These are phyloP conservation scores for Ormia ochracea DNA, from an alignment of 2,888 invertebrate genomes.

Conservation along the genomic window DNA sequence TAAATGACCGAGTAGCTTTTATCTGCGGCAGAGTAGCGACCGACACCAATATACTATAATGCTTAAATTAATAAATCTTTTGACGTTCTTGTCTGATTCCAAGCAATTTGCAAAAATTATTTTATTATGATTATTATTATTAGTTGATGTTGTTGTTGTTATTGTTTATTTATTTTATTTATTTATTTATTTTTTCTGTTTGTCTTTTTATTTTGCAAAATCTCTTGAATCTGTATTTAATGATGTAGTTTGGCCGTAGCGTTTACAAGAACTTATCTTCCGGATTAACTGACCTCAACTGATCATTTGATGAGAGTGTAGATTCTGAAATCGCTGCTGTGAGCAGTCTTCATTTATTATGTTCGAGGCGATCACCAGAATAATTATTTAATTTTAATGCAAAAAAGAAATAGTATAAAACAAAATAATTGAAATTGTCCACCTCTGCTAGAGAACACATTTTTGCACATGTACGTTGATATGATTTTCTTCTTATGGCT, in stretches of 20 bases:
- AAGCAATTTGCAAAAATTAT: constrained; percentile 52
- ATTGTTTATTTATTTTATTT: constrained; percentile 7
- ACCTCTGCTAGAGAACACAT: constrained; percentile 39
- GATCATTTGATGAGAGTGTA: constrained; percentile 61
- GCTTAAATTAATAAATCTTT: constrained; percentile 21
- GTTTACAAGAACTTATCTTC: constrained; percentile 67
- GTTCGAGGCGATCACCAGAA: constrained; percentile 25
- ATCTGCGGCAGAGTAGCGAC: constrained; percentile 15
- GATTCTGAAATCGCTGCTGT: constrained; percentile 42
- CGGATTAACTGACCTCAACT: constrained; percentile 70
- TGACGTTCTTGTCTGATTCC: neutral
- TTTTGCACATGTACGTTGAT: constrained; percentile 1
- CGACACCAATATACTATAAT: neutral
- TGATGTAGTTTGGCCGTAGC: constrained; percentile 32
- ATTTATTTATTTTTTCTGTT: too few species aligned
- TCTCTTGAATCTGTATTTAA: constrained; percentile 42
- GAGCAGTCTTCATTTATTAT: neutral
- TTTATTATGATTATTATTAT: constrained; percentile 11
- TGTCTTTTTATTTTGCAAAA: constrained; percentile 47
- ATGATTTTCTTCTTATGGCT: neutral
- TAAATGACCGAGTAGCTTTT: constrained; percentile 21
- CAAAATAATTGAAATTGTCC: constrained; percentile 56
- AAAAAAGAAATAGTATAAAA: constrained; percentile 23
- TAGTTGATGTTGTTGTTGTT: constrained; percentile 3
- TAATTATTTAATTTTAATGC: constrained; percentile 20